Evolutionary conservation across 2,888 invertebrate genomes (phyloP), one percentile per base, ranked within the genome.

Genomic region (Argyresthia albistria): DNA sequence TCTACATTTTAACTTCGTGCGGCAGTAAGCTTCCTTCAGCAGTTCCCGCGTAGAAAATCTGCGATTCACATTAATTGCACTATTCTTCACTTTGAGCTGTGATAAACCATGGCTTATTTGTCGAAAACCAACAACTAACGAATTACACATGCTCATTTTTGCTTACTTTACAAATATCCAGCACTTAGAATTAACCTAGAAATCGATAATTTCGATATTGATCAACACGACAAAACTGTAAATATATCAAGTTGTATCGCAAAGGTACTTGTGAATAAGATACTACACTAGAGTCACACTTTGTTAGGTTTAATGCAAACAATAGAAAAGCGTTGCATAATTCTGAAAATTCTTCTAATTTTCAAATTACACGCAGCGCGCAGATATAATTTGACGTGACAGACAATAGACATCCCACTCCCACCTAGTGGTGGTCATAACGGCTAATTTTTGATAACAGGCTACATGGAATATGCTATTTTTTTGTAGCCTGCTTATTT

Each of bases 1-100:
- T 83, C 90, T 88, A 77, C 92, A 93, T 81, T 92, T 92, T 55
- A 90, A 78, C 79, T 91, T 92, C 15, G 91, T 90, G 64, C 88
- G 83, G 62, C 89, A 83, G 71, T 93, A 93, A 4, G 93, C 91
- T 67, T 90, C 89, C 62, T 89, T 84, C 53, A 89, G 66, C 54
- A 87, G 66, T 58, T 88, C 83, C 43, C 79, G 76, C 15, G 83
- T 80, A 11, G 87, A 83, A 65, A 70, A 76, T 53, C 61, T 63
- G 58, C 70, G 74, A 10, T 55, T 58, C 8, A 53, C 54, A 47
- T 60, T 43, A 54, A 61, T 42, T 55, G 59, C 55, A 55, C 51
- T 60, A 53, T 61, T 70, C 35, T 61, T 62, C 35, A 61, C 55
- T 58, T 68, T 63, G 56, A 60, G 58, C 51, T 69, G 65, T 53